Conservation (phyloP, 2,888 invertebrate species). For the Xylota sylvarum region DNA sequence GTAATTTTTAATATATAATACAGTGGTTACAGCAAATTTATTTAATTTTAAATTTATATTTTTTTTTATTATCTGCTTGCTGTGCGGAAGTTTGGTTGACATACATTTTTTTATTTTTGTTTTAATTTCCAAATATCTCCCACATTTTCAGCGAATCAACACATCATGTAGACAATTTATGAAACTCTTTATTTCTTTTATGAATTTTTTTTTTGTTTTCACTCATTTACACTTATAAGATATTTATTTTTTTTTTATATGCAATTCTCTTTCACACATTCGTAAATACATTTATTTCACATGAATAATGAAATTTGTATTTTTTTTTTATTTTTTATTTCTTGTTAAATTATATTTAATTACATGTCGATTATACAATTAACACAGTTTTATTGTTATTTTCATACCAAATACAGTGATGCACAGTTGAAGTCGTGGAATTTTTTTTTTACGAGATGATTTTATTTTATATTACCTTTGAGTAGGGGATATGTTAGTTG, state of each 20-base stretch:
- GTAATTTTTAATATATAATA: slow-evolving; percentile 58
- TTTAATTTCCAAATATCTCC: slow-evolving; percentile 21
- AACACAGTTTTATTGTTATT: slow-evolving; percentile 55
- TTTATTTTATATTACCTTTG: not conserved
- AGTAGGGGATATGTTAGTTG: not conserved
- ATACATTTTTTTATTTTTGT: slow-evolving; percentile 34
- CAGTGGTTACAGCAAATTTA: slow-evolving; percentile 71
- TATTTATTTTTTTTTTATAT: slow-evolving; percentile 6
- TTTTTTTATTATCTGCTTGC: slow-evolving; percentile 43
- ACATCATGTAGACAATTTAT: slow-evolving; percentile 65
- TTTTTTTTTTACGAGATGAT: not conserved
- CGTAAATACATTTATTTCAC: slow-evolving; percentile 36
- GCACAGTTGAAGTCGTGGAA: slow-evolving; percentile 21
- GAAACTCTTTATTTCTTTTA: slow-evolving; percentile 70
- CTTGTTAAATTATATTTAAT: slow-evolving; percentile 29
- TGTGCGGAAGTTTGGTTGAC: slow-evolving; percentile 68
- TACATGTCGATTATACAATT: slow-evolving; percentile 41
- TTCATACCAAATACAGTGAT: slow-evolving; percentile 18
- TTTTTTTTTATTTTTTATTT: slow-evolving; percentile 32
- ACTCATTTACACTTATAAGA: slow-evolving; percentile 54
- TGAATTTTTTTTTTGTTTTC: slow-evolving; percentile 39
- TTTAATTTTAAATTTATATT: slow-evolving; percentile 36
- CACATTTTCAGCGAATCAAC: slow-evolving; percentile 39
- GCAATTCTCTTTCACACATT: slow-evolving; percentile 30
- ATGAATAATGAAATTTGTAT: slow-evolving; percentile 32